Percentiles rank a stretch among this genome's conserved stretches.
Conservation (phyloP, 2,888 invertebrate species). For the Crioceris asparagi region DNA sequence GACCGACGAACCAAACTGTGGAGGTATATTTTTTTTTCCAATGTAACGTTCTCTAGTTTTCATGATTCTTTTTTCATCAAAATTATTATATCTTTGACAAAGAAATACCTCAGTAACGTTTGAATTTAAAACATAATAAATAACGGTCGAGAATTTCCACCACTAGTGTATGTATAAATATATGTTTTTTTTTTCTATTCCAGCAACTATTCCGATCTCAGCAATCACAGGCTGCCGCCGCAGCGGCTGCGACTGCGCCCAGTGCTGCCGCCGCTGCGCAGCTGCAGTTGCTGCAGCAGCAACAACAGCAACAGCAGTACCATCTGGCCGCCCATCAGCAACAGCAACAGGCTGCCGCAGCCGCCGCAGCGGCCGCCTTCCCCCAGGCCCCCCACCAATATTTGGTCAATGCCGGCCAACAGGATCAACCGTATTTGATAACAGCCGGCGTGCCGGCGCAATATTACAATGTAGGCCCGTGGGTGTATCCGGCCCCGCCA, state of each 20-base stretch:
- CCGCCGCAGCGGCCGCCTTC: slow-evolving; percentile 41
- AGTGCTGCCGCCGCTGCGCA: slow-evolving; percentile 59
- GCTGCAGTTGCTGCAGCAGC: slow-evolving; percentile 64
- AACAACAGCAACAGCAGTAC: slow-evolving; percentile 68
- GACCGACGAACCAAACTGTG: too few species aligned
- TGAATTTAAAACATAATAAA: too few species aligned
- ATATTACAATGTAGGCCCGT: slow-evolving; percentile 86
- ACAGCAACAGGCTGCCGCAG: slow-evolving; percentile 48
- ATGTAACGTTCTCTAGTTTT: too few species aligned
- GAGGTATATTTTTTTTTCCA: too few species aligned
- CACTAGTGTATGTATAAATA: too few species aligned
- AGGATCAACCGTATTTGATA: slow-evolving; percentile 62
- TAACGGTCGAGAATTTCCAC: too few species aligned
- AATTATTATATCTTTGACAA: too few species aligned
- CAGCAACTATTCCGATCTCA: slow-evolving; percentile 87
- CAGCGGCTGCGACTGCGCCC: slow-evolving; percentile 61
- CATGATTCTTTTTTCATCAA: too few species aligned
- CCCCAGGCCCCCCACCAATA: slow-evolving; percentile 64
- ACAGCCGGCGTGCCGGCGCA: slow-evolving; percentile 79
- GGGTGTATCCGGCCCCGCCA: slow-evolving; percentile 69
- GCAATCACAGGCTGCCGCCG: slow-evolving; percentile 61
- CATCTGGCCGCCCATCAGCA: slow-evolving; percentile 59
- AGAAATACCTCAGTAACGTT: too few species aligned
- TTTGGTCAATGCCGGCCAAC: slow-evolving; percentile 40
- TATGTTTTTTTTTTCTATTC: slow-evolving; percentile 34